A percentile compares a stretch with the other conserved stretches of the same genome.
phyloP scores from a whole-genome alignment of 2,888 invertebrate genomes.

The Ctenicera cuprea region DNA sequence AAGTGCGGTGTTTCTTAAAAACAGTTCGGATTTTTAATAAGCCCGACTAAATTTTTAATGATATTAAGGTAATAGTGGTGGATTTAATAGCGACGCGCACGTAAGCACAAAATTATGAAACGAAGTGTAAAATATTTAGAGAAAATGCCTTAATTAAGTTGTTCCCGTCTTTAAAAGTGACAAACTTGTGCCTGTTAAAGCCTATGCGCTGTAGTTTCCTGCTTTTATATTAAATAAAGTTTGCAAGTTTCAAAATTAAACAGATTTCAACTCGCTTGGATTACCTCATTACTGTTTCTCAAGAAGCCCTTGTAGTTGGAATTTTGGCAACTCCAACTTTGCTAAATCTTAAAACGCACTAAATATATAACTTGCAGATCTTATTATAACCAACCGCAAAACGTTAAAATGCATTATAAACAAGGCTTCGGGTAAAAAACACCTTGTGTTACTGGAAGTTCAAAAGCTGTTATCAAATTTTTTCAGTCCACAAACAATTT shows the following conservation, averaged over 20 bases:
- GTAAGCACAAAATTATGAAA: background rate
- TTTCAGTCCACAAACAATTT: conserved; percentile 4
- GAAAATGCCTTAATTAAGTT: conserved; percentile 21
- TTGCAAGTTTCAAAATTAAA: conserved; percentile 28
- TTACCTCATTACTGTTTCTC: conserved; percentile 26
- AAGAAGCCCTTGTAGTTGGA: background rate
- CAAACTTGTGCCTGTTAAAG: conserved; percentile 18
- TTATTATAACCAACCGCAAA: background rate
- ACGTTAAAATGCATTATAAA: conserved; percentile 6
- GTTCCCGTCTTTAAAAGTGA: conserved; percentile 20
- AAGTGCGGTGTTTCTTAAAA: background rate
- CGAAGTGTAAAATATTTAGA: conserved; percentile 9
- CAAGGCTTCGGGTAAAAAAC: background rate
- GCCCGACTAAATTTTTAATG: background rate
- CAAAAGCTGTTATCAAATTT: background rate
- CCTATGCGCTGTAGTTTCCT: conserved; percentile 19
- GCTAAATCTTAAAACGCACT: background rate
- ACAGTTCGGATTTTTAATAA: background rate
- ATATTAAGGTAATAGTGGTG: background rate
- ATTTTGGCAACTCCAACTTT: conserved; percentile 5
- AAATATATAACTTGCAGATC: conserved; percentile 8
- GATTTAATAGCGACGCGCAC: background rate
- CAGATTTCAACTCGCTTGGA: conserved; percentile 23
- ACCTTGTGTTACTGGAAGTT: background rate
- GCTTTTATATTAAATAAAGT: conserved; percentile 27